Evolutionary conservation across 2,888 invertebrate genomes (phyloP), one percentile per base, ranked within the genome.

Genomic region (Polydrusus pterygomalis): DNA sequence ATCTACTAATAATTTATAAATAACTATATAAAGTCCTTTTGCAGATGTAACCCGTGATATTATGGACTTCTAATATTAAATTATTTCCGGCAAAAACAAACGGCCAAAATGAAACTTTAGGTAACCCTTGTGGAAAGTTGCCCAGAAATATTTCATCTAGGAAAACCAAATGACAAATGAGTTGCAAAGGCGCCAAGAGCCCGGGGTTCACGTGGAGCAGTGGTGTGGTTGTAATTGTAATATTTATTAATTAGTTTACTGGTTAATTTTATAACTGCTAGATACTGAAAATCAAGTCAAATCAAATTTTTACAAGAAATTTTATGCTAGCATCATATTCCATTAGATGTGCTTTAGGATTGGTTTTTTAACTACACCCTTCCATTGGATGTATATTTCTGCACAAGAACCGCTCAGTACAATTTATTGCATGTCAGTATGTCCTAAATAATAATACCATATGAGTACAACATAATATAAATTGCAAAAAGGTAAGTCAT

Each of bases 81-180:
- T 70, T 70, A 70, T 68, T 51, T 68, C 43, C 54, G 47, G 54
- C 25, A 54, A 34, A 74, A 70, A 70, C 45, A 74, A 75, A 75
- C 64, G 56, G 51, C 56, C 30, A 47, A 64, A 58, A 70, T 65
- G 65, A 63, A 70, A 75, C 70, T 58, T 70, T 43, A 58, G 75
- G 75, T 70, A 60, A 75, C 75, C 75, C 75, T 65, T 67, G 75
- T 75, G 64, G 45, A 65, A 65, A 75, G 65, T 70, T 75, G 70
- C 58, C 75, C 51, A 63, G 69, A 70, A 70, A 75, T 75, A 67
- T 75, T 75, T 75, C 75, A 70, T 75, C 64, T 62, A 18, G 75
- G 74, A 62, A 64, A 47, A 69, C 63, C 40, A 49, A 40, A 62
- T 70, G 70, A 70, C 70, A 70, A 70, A 70, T 70, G 70, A 70